phyloP scores from a whole-genome alignment of 2,888 invertebrate genomes.

The Nemoura dubitans region DNA sequence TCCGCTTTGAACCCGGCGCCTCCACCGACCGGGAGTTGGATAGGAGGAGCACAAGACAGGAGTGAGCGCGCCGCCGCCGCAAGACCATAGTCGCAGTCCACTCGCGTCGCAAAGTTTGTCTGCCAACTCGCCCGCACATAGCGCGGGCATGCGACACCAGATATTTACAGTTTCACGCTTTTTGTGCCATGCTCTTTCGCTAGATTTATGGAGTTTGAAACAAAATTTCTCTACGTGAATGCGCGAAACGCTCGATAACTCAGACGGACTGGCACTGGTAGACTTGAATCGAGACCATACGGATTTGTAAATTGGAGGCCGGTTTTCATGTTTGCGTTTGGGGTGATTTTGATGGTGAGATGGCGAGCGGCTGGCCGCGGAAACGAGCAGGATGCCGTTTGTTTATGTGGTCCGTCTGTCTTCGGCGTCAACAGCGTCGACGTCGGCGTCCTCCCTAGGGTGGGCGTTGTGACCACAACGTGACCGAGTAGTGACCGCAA shows the following conservation, averaged over 20 bases:
- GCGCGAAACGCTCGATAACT: background rate
- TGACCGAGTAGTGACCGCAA: background rate
- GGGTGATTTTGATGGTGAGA: background rate
- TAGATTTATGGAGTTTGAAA: conserved; percentile 4
- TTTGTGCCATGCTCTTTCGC: background rate
- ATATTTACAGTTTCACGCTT: conserved; percentile 12
- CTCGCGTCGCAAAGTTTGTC: background rate
- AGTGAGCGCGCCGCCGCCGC: background rate
- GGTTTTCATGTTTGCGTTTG: background rate
- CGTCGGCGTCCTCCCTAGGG: background rate
- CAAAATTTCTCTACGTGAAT: conserved; percentile 1
- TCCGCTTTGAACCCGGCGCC: background rate
- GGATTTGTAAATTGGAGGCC: background rate
- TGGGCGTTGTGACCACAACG: background rate
- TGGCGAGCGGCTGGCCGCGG: background rate
- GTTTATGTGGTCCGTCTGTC: background rate
- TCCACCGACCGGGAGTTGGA: background rate
- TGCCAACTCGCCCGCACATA: background rate
- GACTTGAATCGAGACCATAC: background rate
- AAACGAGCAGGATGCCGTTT: background rate
- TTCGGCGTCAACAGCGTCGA: background rate
- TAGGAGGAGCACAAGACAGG: background rate
- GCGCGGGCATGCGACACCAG: background rate
- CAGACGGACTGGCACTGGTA: background rate
- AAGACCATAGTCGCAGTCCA: background rate